Evolutionary conservation across 2,888 invertebrate species (phyloP).

Genomic region (Melolontha melolontha): DNA sequence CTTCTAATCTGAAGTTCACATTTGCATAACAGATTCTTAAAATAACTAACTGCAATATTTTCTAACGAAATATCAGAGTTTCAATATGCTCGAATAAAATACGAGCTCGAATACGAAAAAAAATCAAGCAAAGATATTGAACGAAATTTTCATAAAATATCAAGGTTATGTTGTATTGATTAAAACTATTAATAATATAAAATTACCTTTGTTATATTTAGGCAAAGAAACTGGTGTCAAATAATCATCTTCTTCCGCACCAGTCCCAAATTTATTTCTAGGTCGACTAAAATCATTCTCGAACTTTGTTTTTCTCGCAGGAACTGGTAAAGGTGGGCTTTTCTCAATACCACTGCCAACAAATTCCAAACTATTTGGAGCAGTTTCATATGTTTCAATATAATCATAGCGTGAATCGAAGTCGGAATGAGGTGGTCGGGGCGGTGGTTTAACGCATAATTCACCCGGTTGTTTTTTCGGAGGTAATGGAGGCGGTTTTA

Average conservation of each 20-base stretch:
- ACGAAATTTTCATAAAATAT: too few species aligned
- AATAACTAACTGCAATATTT: too few species aligned
- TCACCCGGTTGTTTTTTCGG: constrained; percentile 77
- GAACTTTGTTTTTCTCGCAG: constrained; percentile 68
- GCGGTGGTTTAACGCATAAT: constrained; percentile 73
- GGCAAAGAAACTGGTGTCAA: constrained; percentile 74
- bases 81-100: too few species aligned
- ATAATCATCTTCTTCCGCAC: constrained; percentile 72
- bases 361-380: constrained; percentile 54
- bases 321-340: constrained; percentile 74
- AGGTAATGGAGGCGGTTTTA: constrained; percentile 79
- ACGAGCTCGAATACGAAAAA: too few species aligned
- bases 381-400: constrained; percentile 66
- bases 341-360: constrained; percentile 54
- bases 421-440: constrained; percentile 72
- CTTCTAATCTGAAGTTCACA: too few species aligned
- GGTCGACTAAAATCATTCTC: constrained; percentile 65
- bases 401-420: constrained; percentile 69
- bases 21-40: too few species aligned
- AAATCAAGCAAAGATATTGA: too few species aligned
- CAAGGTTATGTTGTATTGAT: too few species aligned
- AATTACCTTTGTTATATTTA: constrained; percentile 57
- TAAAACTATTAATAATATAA: too few species aligned
- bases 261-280: constrained; percentile 56
- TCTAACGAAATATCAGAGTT: too few species aligned